Evolutionary conservation across 2,113 vertebrate genomes (phyloP).

Genomic region (Sinocyclocheilus anophthalmus): DNA sequence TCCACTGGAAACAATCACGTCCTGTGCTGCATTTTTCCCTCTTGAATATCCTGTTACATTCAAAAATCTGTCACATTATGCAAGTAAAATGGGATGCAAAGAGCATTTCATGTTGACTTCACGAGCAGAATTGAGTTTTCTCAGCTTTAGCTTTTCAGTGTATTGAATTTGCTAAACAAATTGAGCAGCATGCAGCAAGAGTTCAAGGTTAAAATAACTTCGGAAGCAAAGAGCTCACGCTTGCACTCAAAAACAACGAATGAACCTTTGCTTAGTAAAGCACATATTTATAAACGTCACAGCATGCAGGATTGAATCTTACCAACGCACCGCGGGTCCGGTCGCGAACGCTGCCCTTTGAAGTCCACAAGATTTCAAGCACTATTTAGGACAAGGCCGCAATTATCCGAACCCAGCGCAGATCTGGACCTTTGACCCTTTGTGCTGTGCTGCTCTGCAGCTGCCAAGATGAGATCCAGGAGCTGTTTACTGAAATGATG

Average conservation of each 20-base stretch:
- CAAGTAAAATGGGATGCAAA: slow-evolving; percentile 28
- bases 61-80: slow-evolving; percentile 23
- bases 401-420: slow-evolving; percentile 12
- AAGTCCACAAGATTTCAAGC: neutral
- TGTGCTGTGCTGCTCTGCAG: slow-evolving; percentile 54
- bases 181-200: neutral
- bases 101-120: slow-evolving; percentile 1
- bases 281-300: neutral
- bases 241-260: neutral
- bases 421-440: slow-evolving; percentile 40
- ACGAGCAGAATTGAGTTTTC: neutral
- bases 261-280: neutral
- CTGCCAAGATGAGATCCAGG: slow-evolving; percentile 60
- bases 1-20: neutral
- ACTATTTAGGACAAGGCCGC: neutral
- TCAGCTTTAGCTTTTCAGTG: neutral
- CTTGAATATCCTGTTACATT: slow-evolving; percentile 33
- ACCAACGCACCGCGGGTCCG: neutral
- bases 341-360: neutral
- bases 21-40: neutral
- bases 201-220: slow-evolving; percentile 18
- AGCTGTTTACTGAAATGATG: slow-evolving; percentile 56
- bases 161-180: slow-evolving; percentile 22
- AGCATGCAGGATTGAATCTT: neutral
- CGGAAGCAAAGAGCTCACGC: neutral